A percentile compares a stretch with the other conserved stretches of the same genome.
Evolutionary conservation across 2,888 invertebrate species (phyloP).

Genomic region (Homarus gammarus): DNA sequence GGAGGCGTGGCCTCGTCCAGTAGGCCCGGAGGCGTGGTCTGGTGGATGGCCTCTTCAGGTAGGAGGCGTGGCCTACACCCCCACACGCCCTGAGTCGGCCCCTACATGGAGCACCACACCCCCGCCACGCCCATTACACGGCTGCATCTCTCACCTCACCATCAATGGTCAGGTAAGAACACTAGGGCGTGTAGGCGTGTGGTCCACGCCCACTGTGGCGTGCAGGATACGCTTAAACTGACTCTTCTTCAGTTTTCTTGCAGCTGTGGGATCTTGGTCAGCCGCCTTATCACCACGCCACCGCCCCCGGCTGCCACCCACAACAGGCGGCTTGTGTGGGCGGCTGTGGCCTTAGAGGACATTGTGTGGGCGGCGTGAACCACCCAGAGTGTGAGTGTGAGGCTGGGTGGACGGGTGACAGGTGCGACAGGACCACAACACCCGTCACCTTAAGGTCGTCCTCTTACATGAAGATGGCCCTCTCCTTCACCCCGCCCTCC

Average conservation of each 20-base stretch:
- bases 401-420: constrained; percentile 58
- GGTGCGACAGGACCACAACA: constrained; percentile 38
- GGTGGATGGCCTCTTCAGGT: constrained; percentile 40
- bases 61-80: constrained; percentile 57
- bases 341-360: constrained; percentile 59
- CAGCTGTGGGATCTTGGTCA: constrained; percentile 84
- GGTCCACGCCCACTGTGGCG: too few species aligned
- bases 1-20: constrained; percentile 9
- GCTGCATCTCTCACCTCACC: constrained; percentile 41
- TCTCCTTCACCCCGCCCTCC: constrained; percentile 70
- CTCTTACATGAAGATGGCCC: constrained; percentile 65
- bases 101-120: constrained; percentile 39
- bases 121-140: constrained; percentile 17
- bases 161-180: constrained; percentile 57
- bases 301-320: constrained; percentile 85
- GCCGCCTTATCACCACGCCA: constrained; percentile 86
- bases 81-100: constrained; percentile 11
- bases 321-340: constrained; percentile 50
- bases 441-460: constrained; percentile 44
- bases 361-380: constrained; percentile 48
- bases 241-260: neutral
- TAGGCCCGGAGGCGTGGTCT: constrained; percentile 10
- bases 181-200: too few species aligned
- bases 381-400: constrained; percentile 57
- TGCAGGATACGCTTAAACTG: neutral